These are phyloP conservation scores for Trichogramma evanescens DNA, from an alignment of 2,888 invertebrate genomes.

Conservation along the genomic window DNA sequence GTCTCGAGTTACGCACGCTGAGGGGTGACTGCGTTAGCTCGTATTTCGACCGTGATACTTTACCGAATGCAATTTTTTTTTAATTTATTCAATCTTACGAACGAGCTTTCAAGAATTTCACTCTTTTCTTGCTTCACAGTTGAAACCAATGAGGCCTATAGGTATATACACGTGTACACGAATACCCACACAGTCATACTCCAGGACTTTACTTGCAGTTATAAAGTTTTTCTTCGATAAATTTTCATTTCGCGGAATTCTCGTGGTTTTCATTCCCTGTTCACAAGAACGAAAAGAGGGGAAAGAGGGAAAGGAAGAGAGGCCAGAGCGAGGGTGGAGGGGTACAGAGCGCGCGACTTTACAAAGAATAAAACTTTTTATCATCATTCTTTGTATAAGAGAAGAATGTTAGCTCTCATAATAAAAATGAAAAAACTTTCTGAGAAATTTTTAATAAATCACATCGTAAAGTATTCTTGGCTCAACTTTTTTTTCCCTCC, in stretches of 20 bases:
- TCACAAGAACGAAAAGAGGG: constrained; percentile 4
- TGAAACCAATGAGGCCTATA: no score
- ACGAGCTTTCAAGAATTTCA: no score
- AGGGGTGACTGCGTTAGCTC: no score
- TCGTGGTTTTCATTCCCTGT: constrained; percentile 20
- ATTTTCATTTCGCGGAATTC: constrained; percentile 19
- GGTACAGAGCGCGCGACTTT: constrained; percentile 1
- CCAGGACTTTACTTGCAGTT: constrained; percentile 2
- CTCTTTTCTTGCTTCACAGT: no score
- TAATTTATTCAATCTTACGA: no score
- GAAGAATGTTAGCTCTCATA: constrained; percentile 4
- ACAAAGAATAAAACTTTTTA: constrained; percentile 17
- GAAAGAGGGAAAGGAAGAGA: no score
- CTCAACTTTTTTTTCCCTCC: not conserved
- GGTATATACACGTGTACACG: no score
- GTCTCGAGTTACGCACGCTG: no score
- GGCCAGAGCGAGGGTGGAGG: no score
- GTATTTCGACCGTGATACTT: no score
- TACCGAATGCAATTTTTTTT: no score
- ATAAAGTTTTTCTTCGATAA: constrained; percentile 22
- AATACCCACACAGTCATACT: no score
- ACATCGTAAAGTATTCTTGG: constrained; percentile 5
- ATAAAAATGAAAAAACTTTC: constrained; percentile 17
- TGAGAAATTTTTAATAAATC: constrained; percentile 6
- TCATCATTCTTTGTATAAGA: constrained; percentile 21